A percentile compares a stretch with the other conserved stretches of the same genome.
Evolutionary conservation across 2,888 invertebrate genomes (phyloP).

Genomic region (Drosophila bunnanda): DNA sequence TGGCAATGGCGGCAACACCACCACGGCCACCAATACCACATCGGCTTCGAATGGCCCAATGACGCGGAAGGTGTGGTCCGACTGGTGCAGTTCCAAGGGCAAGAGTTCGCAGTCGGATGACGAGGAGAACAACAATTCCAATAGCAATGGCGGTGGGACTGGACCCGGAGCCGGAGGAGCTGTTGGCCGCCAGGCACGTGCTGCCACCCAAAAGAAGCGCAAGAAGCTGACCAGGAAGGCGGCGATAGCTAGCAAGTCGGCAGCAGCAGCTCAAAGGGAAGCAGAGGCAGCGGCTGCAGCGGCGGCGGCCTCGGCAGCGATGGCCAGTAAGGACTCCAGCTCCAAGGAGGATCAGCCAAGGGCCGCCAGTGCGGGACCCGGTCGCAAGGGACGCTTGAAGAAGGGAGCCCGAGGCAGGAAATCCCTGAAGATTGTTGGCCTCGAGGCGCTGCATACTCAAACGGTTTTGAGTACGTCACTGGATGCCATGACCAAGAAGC

Average conservation of each 20-base stretch:
- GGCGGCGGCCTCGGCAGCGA: slow-evolving; percentile 57
- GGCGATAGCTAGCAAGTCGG: slow-evolving; percentile 82
- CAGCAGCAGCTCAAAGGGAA: slow-evolving; percentile 82
- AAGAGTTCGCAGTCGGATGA: slow-evolving; percentile 88
- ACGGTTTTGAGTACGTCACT: slow-evolving; percentile 94
- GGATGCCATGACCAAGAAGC: slow-evolving; percentile 89
- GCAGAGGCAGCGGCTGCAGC: slow-evolving; percentile 84
- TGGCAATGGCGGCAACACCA: slow-evolving; percentile 66
- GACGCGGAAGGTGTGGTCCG: slow-evolving; percentile 91
- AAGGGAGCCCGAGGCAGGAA: slow-evolving; percentile 87
- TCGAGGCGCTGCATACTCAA: slow-evolving; percentile 95
- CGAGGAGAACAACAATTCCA: slow-evolving; percentile 85
- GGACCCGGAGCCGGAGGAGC: slow-evolving; percentile 8
- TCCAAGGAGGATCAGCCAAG: slow-evolving; percentile 84
- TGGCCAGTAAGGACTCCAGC: slow-evolving; percentile 76
- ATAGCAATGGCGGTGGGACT: slow-evolving; percentile 66
- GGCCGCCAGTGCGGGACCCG: slow-evolving; percentile 67
- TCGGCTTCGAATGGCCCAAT: slow-evolving; percentile 85
- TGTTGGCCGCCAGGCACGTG: slow-evolving; percentile 67
- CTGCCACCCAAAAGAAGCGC: slow-evolving; percentile 82
- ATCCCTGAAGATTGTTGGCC: slow-evolving; percentile 91
- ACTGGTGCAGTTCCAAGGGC: slow-evolving; percentile 88
- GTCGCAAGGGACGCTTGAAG: slow-evolving; percentile 87
- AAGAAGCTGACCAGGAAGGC: slow-evolving; percentile 85
- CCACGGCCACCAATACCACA: slow-evolving; percentile 60